Conservation (phyloP, 2,113 vertebrate genomes). For the Chionomys nivalis region DNA sequence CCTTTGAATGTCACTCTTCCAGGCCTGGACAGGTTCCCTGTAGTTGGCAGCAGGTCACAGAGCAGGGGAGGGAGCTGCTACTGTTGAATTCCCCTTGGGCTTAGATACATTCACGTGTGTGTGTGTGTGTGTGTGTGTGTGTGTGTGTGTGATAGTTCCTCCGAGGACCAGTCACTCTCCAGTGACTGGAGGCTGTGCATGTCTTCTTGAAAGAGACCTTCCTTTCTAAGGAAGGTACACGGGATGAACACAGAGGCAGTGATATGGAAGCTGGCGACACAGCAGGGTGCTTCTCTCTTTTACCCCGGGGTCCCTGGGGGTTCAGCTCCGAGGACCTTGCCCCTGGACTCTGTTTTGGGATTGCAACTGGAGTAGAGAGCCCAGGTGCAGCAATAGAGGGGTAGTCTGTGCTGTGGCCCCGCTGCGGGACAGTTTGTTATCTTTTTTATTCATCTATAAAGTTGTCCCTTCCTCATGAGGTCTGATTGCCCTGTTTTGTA, state of each 20-base stretch:
- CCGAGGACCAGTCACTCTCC: fast-evolving
- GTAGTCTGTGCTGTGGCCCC: background rate
- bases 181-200: background rate
- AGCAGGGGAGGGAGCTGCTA: background rate
- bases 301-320: background rate
- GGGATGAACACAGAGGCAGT: background rate
- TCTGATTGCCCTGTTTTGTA: background rate
- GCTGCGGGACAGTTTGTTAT: background rate
- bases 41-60: background rate
- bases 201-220: background rate
- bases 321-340: background rate
- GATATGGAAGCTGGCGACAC: fast-evolving
- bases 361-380: too few species aligned
- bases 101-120: fast-evolving
- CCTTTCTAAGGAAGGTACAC: background rate
- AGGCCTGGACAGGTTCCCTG: background rate
- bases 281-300: background rate
- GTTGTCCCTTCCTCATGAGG: background rate
- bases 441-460: conserved; percentile 21
- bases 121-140: too few species aligned
- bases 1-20: background rate
- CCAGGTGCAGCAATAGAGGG: too few species aligned
- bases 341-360: too few species aligned
- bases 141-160: background rate
- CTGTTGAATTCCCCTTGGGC: background rate